Base-by-base conservation (phyloP, 2,113 vertebrate species). In the Ceyx melanurus region DNA sequence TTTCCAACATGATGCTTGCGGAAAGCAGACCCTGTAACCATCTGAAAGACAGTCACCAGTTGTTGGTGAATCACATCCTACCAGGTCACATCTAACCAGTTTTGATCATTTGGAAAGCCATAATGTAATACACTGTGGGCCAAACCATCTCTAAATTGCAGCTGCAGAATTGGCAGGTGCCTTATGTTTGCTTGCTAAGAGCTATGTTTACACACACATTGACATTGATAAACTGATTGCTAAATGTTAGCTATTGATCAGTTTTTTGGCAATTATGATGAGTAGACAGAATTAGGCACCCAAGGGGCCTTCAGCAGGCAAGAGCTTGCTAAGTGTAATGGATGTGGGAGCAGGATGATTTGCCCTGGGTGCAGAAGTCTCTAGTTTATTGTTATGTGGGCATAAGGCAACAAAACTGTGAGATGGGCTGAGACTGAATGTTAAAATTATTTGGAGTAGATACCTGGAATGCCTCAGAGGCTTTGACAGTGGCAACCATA, bases 151-250 rank as follows among this genome's bases (percentile, higher is more conserved):
- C 21, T 25, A 6, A 23, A 4, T 42, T 37, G 58, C 28, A 82
- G 40, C 54, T 51, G 26, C 28, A 7, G 60, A 1, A 42, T 29
- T 3, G 29, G 35, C 3, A 9, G 8, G 31, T 33, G 26, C 35
- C 37, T 19, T 56, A 45, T 43, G 7, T 29, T 35, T 42, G 43
- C 53, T 58, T 17, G 16, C 14, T 16, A 20, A 58, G 51, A 43
- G 14, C 7, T 29, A 6, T 13, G 16, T 65, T 57, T 45, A 15
- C 8, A 9, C 50, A 64, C 12, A 37, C 14, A 11, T 33, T 2
- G 1, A 6, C 4, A 4, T 0, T 56, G 78, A 29, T 4, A 20
- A 51, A 0, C 21, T 78, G 22, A 56, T n/a, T n/a, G 54, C 31
- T 56, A 31, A 19, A n/a, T 56, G 11, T 56, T n/a, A 12, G 13